Evolutionary conservation across 1,140 invertebrate genomes (phyloP), one percentile per base, ranked within the genome.

Genomic region (Propsilocerus akamusi): DNA sequence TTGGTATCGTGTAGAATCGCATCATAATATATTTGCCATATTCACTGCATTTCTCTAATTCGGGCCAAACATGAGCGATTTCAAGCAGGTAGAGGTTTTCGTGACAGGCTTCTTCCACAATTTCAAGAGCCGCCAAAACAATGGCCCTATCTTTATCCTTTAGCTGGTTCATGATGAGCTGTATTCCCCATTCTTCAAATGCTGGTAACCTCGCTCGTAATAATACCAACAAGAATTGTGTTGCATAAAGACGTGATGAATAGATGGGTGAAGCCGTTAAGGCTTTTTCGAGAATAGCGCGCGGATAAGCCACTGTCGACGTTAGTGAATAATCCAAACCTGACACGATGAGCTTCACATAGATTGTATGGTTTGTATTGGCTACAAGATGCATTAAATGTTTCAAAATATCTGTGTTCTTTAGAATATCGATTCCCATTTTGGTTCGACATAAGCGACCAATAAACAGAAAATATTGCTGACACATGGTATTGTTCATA

Each of bases 391-490:
- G 76, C 54, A 86, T 70, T 72, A 66, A 81, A 78, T 74, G 69
- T 54, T 83, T 75, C 59, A 89, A 81, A 49, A 95, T 72, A 46
- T 80, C 77, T 14, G 83, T 78, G 53, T 78, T 78, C 46, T 87
- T 81, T 12, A 96, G 75, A 51, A 82, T 68, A 49, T 72, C 73
- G 25, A 81, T 69, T 1, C 90, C 91, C 47, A 76, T 74, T 30
- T 71, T 68, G n/a, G 76, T 77, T 46, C 80, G 78, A 52, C 81
- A 88, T 49, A 96, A 70, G 53, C 86, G 80, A 2, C 92, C 93
- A 47, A 97, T 77, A 57, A 94, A 87, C 2, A 97, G 68, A 63
- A 97, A 97, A 68, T 97, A 97, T 64, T 85, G 83, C 63, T 94
- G 89, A 62, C 86, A 87, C 61, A 90, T 82, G 5, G 88, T 92